Percentiles rank a stretch among this genome's conserved stretches.
Conservation (phyloP, 1,140 invertebrate species). For the Druon quercuslanigerum region DNA sequence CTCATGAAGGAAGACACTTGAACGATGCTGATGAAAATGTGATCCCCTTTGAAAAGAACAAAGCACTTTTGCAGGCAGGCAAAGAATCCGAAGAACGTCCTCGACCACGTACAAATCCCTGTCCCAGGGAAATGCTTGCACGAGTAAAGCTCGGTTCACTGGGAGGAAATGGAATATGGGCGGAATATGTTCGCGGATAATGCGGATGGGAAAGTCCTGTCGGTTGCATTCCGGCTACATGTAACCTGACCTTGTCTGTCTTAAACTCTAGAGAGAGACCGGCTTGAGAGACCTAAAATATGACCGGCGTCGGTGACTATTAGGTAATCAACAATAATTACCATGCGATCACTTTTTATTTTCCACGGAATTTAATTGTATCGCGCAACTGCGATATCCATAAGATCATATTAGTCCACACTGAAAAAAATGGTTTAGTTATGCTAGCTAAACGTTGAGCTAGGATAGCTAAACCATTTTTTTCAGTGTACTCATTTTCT, state of each 20-base stretch:
- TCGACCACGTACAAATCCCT: constrained; percentile 24
- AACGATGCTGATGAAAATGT: constrained; percentile 16
- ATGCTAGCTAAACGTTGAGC: too few species aligned
- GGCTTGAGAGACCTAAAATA: too few species aligned
- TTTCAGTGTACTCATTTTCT: too few species aligned
- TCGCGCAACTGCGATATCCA: neutral
- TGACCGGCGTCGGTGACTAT: constrained; percentile 48
- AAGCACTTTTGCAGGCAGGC: constrained; percentile 11
- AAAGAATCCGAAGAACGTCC: constrained; percentile 25
- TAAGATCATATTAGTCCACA: too few species aligned
- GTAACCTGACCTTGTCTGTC: neutral
- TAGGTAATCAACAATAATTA: constrained; percentile 63
- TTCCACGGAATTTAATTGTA: constrained; percentile 50
- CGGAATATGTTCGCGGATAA: constrained; percentile 36
- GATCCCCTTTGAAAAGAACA: constrained; percentile 32
- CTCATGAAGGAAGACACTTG: constrained; percentile 20
- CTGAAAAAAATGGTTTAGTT: too few species aligned
- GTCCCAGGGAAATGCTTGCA: constrained; percentile 24
- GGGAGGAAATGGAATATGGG: constrained; percentile 40
- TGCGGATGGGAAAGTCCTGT: constrained; percentile 36
- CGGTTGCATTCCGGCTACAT: neutral
- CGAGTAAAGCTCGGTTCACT: constrained; percentile 35
- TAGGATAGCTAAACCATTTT: too few species aligned
- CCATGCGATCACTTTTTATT: constrained; percentile 46
- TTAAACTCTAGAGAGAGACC: neutral